Base-by-base conservation (phyloP, 2,113 vertebrate genomes). In the Otus sunia region DNA sequence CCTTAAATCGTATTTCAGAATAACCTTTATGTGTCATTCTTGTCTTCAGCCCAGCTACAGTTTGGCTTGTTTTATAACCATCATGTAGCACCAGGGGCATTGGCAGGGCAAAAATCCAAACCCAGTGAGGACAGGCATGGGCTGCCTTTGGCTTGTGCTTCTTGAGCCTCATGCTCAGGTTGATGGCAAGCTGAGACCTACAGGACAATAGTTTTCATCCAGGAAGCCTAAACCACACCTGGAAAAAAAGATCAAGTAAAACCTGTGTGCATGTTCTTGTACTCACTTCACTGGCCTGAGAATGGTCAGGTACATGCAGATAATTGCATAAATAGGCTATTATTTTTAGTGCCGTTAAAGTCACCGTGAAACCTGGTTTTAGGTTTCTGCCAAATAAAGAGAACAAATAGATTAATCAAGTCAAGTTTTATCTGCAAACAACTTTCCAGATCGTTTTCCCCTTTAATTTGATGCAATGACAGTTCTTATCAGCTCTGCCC, bases 361-460 rank as follows among this genome's bases (percentile, higher is more conserved):
- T 74, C 93, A 84, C 94, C 3, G 8, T 93, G 94, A 81, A 91
- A 90, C 87, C 13, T 72, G 67, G 66, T 4, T 76, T 90, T 93
- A 82, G 53, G 81, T 96, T 96, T 82, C 90, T 93, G 78, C 85
- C 93, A 96, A 81, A 59, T 74, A 77, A 75, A 64, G 56, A 67
- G 87, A 88, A 89, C 74, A 97, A 96, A 90, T 62, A 91, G 66
- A 79, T 90, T 78, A 94, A 93, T 97, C 87, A 94, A 83, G 58
- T 73, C 67, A 50, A 80, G 49, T 82, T 94, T 90, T 95, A 90
- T 79, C 90, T 68, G 81, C 77, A 97, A 94, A 95, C 90, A 95
- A 21, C 90, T 97, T 90, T 94, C 85, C 74, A 88, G 90, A 90
- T 93, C 7, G 11, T 95, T 95, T 94, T 90, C 93, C 56, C 86